These are phyloP conservation scores for Pelecanoides urinatrix DNA, from an alignment of 2,113 vertebrate species.

Conservation along the genomic window DNA sequence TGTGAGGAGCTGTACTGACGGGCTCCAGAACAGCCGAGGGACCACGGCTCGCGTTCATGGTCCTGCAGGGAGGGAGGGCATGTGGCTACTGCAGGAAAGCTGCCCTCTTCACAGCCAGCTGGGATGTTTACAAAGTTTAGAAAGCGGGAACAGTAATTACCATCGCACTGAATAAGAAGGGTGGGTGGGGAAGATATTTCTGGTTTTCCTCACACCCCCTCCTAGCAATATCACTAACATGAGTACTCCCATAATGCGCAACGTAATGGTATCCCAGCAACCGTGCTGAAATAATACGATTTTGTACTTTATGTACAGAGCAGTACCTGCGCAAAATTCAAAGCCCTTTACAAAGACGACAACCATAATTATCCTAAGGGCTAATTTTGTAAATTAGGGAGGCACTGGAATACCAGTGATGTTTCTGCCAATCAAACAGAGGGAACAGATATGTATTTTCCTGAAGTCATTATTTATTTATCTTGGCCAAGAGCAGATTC, in stretches of 20 bases:
- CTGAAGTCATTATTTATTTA: neutral
- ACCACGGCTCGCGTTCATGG: rapidly evolving
- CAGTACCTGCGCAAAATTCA: neutral
- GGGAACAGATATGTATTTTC: neutral
- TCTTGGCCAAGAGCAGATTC: neutral
- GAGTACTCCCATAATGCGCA: neutral
- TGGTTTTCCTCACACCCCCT: neutral
- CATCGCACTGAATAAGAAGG: neutral
- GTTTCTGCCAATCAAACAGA: neutral
- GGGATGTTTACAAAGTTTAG: neutral
- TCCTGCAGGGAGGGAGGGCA: neutral
- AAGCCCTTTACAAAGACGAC: neutral
- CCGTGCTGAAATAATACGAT: neutral
- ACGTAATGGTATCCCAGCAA: constrained; percentile 14
- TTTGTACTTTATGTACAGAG: neutral
- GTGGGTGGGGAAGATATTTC: neutral
- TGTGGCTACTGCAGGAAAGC: neutral
- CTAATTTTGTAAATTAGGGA: neutral
- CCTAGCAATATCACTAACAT: neutral
- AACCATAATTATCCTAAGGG: neutral
- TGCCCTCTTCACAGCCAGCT: neutral
- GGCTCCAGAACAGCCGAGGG: neutral
- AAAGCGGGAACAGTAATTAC: neutral
- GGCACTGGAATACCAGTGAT: neutral
- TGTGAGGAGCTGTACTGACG: neutral